Percentiles rank a stretch among this genome's conserved stretches.
Conservation (phyloP, 23 tunicate species). For the Clavelina lepadiformis region DNA sequence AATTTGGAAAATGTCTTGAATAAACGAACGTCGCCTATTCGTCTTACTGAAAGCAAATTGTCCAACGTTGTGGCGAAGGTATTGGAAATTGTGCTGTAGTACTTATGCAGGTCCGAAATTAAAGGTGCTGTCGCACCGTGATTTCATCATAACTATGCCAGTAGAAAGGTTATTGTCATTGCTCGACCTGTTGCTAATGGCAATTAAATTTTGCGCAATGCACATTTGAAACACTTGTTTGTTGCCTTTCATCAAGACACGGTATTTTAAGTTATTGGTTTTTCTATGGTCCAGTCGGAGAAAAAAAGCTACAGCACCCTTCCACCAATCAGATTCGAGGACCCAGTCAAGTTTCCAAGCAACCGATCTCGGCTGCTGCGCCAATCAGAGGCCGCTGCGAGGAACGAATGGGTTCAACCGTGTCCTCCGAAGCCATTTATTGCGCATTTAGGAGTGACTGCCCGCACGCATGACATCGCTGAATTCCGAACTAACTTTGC, state of each 20-base stretch:
- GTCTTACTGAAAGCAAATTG: constrained; percentile 40
- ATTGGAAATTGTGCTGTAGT: too few relatives aligned
- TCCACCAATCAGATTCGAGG: constrained; percentile 86
- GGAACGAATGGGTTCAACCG: constrained; percentile 71
- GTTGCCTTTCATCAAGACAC: too few relatives aligned
- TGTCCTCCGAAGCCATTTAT: constrained; percentile 69
- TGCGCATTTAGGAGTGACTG: constrained; percentile 72
- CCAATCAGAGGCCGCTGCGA: constrained; percentile 22
- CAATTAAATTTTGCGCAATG: too few relatives aligned
- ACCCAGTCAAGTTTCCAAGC: constrained; percentile 79
- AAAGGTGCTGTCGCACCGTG: too few relatives aligned
- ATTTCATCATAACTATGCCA: too few relatives aligned
- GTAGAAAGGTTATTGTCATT: too few relatives aligned
- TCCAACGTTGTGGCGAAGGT: constrained; percentile 1
- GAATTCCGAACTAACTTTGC: constrained; percentile 72
- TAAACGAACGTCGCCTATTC: constrained; percentile 31
- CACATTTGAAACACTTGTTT: too few relatives aligned
- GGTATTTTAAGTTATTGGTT: too few relatives aligned
- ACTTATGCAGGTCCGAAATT: too few relatives aligned
- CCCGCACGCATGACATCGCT: constrained; percentile 80
- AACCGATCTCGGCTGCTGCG: constrained; percentile 65
- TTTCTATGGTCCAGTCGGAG: constrained; percentile 64
- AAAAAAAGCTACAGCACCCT: constrained; percentile 58
- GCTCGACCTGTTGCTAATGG: too few relatives aligned
- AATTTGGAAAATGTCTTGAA: constrained; percentile 68